phyloP scores from a whole-genome alignment of 2,113 vertebrate species.

The Brachionichthys hirsutus region DNA sequence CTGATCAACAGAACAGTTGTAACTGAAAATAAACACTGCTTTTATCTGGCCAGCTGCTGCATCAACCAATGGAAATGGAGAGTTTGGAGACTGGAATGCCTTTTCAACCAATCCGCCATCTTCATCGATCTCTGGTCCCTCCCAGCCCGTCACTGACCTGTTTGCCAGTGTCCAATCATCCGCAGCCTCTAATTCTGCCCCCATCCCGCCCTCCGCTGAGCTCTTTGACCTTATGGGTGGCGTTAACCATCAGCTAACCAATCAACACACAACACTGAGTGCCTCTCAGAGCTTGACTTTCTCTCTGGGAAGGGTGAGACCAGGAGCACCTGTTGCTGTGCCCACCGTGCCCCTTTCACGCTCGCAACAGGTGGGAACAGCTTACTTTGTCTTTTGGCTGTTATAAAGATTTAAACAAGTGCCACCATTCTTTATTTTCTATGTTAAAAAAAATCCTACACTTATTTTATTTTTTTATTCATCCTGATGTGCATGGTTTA shows the following conservation, averaged over 20 bases:
- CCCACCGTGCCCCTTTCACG: constrained; percentile 59
- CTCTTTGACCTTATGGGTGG: constrained; percentile 91
- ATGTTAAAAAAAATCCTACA: too few species aligned
- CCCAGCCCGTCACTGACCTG: constrained; percentile 66
- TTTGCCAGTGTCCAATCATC: constrained; percentile 74
- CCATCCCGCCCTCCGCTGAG: constrained; percentile 79
- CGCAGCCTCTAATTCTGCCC: constrained; percentile 49
- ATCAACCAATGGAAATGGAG: constrained; percentile 85
- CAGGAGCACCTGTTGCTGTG: constrained; percentile 59
- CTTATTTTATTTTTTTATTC: not conserved
- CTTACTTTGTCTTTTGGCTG: not conserved
- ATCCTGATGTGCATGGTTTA: too few species aligned
- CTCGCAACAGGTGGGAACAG: constrained; percentile 63
- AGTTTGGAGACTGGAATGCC: constrained; percentile 95
- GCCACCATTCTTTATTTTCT: not conserved
- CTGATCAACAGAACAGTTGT: constrained; percentile 1
- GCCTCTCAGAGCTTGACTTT: constrained; percentile 95
- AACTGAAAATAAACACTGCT: not conserved
- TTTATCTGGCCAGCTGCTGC: constrained; percentile 71
- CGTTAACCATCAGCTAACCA: constrained; percentile 65
- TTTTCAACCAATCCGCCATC: constrained; percentile 82
- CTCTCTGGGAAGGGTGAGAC: constrained; percentile 81
- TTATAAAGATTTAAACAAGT: not conserved
- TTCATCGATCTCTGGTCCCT: constrained; percentile 46
- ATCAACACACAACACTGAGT: constrained; percentile 83